These are phyloP conservation scores for Drosophila subquinaria DNA, from an alignment of 2,888 invertebrate genomes.

Conservation along the genomic window DNA sequence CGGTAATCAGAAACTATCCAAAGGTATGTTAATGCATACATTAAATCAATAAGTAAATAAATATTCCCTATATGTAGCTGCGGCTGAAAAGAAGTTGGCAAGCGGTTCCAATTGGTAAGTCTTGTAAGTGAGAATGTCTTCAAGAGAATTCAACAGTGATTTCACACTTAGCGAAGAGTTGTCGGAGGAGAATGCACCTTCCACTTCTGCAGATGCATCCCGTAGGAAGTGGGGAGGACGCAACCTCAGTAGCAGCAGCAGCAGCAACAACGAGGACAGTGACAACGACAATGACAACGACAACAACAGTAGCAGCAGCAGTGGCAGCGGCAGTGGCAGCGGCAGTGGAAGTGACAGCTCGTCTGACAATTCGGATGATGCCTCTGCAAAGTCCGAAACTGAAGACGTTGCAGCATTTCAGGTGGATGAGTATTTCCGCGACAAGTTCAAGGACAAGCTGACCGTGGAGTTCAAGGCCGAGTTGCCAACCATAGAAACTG, in stretches of 20 bases:
- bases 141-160: neutral
- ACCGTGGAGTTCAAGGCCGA: slow-evolving; percentile 37
- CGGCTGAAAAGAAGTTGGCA: neutral
- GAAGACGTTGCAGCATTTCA: neutral
- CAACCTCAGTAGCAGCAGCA: neutral
- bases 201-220: neutral
- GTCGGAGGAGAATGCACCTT: neutral
- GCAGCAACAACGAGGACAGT: neutral
- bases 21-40: neutral
- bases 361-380: neutral
- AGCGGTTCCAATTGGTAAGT: neutral
- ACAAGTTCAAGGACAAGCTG: slow-evolving; percentile 20
- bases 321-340: neutral
- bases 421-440: slow-evolving; percentile 2
- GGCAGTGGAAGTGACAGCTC: neutral
- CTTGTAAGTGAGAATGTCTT: neutral
- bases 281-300: neutral
- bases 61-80: neutral
- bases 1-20: neutral
- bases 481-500: slow-evolving; percentile 17
- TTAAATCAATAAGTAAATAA: neutral
- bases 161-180: neutral
- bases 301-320: neutral
- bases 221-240: neutral
- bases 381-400: neutral